Percentiles rank a stretch among this genome's conserved stretches.
Evolutionary conservation across 2,113 vertebrate species (phyloP).

Genomic region (Vicugna pacos): DNA sequence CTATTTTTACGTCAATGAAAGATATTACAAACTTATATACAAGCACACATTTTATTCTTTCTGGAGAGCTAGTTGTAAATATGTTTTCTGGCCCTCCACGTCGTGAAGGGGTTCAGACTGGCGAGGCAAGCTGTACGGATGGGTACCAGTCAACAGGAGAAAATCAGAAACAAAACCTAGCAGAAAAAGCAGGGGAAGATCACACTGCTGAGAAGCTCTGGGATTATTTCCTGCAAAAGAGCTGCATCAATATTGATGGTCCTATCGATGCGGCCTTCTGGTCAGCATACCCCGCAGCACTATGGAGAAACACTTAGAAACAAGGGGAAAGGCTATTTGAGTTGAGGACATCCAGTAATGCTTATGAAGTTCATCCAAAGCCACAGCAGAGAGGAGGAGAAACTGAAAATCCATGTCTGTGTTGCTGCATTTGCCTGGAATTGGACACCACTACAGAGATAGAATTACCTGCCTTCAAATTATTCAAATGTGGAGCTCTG

Average conservation of each 20-base stretch:
- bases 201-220: neutral
- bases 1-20: neutral
- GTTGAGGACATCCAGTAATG: neutral
- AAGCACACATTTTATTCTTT: neutral
- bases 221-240: neutral
- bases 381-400: rapidly evolving
- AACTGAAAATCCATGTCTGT: rapidly evolving
- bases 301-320: neutral
- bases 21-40: neutral
- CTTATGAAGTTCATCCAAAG: neutral
- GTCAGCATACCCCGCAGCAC: neutral
- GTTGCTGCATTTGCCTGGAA: neutral
- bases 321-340: neutral
- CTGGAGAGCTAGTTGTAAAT: neutral
- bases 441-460: neutral
- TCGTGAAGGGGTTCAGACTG: neutral
- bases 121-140: neutral
- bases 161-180: neutral
- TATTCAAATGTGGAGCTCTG: neutral
- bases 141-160: neutral
- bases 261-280: neutral
- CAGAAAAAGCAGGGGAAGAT: neutral
- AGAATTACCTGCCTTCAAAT: neutral
- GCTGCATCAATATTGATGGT: rapidly evolving
- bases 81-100: neutral